Conservation (phyloP, 2,888 invertebrate genomes). For the Allophyes oxyacanthae region DNA sequence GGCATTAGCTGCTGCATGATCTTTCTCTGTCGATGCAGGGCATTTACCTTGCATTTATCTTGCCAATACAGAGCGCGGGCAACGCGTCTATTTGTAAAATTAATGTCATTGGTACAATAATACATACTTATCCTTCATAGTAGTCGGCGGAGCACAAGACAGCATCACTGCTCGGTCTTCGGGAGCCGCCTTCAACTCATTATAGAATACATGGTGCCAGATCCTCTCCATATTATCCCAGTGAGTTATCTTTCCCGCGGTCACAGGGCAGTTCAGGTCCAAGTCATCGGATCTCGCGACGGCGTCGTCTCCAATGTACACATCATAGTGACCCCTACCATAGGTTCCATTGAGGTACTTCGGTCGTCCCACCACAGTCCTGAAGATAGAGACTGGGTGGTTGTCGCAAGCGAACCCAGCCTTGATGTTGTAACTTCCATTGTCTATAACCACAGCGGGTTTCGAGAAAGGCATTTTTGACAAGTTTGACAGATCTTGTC, state of each 20-base stretch:
- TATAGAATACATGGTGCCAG: conserved; percentile 79
- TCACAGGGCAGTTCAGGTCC: conserved; percentile 70
- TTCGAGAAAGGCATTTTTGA: conserved; percentile 70
- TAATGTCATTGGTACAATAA: not conserved
- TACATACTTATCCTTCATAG: conserved; percentile 76
- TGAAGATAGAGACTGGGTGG: conserved; percentile 79
- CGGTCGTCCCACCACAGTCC: conserved; percentile 78
- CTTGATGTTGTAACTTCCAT: conserved; percentile 77
- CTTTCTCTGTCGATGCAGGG: too few relatives aligned
- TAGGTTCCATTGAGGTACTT: conserved; percentile 70
- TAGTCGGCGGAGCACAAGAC: conserved; percentile 60
- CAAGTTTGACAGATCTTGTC: conserved; percentile 11
- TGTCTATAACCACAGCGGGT: conserved; percentile 79
- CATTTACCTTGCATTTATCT: too few relatives aligned
- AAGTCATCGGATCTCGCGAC: conserved; percentile 61
- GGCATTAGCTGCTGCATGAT: too few relatives aligned
- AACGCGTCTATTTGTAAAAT: too few relatives aligned
- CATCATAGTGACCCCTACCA: conserved; percentile 74
- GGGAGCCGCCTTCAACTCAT: conserved; percentile 79
- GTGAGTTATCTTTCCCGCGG: conserved; percentile 71
- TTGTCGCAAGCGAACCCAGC: conserved; percentile 84
- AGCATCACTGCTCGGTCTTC: conserved; percentile 78
- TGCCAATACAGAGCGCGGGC: too few relatives aligned
- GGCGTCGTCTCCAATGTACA: conserved; percentile 75
- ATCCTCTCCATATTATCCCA: conserved; percentile 85